phyloP scores from a whole-genome alignment of 30 jellyfish, hydroid and myxozoan species.

The Aurelia sp. region DNA sequence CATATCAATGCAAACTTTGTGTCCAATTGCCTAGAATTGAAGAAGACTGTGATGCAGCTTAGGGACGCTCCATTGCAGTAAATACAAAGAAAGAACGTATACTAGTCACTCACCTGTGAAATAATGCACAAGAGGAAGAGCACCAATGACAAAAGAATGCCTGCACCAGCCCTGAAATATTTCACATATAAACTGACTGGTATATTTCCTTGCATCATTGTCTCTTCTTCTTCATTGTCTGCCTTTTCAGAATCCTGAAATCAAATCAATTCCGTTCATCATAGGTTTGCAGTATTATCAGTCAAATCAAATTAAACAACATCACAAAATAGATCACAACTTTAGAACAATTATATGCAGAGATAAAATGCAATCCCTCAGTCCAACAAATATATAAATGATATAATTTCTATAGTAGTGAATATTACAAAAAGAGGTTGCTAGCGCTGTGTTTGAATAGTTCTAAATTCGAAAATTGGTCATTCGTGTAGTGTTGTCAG shows the following conservation, averaged over 20 bases:
- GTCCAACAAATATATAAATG: too few relatives aligned
- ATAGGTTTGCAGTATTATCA: neutral
- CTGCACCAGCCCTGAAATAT: conserved; percentile 71
- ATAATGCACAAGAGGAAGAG: conserved; percentile 36
- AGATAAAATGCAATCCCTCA: too few relatives aligned
- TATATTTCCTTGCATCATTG: conserved; percentile 37
- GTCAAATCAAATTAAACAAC: neutral
- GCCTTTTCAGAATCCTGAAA: conserved; percentile 21
- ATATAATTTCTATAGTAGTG: too few relatives aligned
- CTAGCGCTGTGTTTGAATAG: too few relatives aligned
- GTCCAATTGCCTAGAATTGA: neutral
- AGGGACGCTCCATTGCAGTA: too few relatives aligned
- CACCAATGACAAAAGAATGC: conserved; percentile 18
- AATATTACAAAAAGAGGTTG: too few relatives aligned
- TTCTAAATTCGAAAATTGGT: too few relatives aligned
- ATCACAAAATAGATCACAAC: too few relatives aligned
- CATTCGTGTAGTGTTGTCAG: too few relatives aligned
- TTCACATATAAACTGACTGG: conserved; percentile 52
- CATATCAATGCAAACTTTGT: too few relatives aligned
- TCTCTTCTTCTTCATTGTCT: conserved; percentile 40
- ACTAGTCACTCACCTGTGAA: conserved; percentile 29
- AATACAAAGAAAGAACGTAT: neutral
- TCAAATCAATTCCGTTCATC: neutral
- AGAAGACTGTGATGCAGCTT: neutral
- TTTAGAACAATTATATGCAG: too few relatives aligned